Evolutionary conservation across 2,797 vertebrate species (phyloP), one percentile per base, ranked within the genome.

Genomic region (Pelobates cultripes): DNA sequence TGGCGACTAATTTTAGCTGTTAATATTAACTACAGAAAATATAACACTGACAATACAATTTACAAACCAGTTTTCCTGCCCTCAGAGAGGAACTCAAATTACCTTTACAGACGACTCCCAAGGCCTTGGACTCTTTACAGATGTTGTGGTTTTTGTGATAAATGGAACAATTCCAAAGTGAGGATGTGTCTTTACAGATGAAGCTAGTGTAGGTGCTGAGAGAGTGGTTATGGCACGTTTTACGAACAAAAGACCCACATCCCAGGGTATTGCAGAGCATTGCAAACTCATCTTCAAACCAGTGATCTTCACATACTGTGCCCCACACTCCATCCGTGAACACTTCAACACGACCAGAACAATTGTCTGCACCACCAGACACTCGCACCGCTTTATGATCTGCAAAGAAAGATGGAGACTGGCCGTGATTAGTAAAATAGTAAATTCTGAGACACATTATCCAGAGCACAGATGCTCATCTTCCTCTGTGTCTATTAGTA

Each of bases 81-180:
- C n/a, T n/a, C n/a, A 28, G 28, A 28, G 28, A 10, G 61, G 5
- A 5, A 64, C 4, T 64, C 2, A 40, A 17, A 4, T 70, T 75
- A 81, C 79, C 66, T 28, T 63, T 55, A 43, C 79, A 81, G 43
- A 63, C 8, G 7, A 81, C 12, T 9, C 79, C 79, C 53, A 81
- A 3, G 13, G 79, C 79, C 17, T 57, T 28, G 3, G 63, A 8
- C 1, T 70, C n/a, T 13, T 1, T 17, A 17, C 79, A 81, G 3
- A 75, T 70, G 43, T 70, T 14, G 9, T 1, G 13, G 14, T 75
- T 80, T 15, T 75, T 75, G 45, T 40, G 15, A 8, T 42, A 14
- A 4, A 70, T 1, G 0, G 0, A 0, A 7, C 79, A 81, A 10
- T 81, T 14, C 79, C 72, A 75, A 12, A 66, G 66, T 2, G 79